A percentile compares a stretch with the other conserved stretches of the same genome.
phyloP scores from a whole-genome alignment of 1,140 invertebrate genomes.

The Caenorhabditis inopinata region DNA sequence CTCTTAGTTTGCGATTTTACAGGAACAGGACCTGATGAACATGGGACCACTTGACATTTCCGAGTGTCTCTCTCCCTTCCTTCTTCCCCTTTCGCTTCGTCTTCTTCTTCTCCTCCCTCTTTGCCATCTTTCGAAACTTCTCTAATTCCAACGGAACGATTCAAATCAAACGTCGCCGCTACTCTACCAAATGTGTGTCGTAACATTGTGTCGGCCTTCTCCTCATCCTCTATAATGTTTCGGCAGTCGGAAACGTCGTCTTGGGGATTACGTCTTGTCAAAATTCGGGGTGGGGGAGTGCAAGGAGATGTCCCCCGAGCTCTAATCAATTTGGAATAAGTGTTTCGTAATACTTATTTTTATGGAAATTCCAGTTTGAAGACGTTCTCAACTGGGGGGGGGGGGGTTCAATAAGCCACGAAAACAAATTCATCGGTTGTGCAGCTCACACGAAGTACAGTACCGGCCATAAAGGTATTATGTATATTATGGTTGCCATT shows the following conservation, averaged over 20 bases:
- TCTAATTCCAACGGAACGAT: constrained; percentile 10
- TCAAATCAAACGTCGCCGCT: constrained; percentile 17
- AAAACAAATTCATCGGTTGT: too few species aligned
- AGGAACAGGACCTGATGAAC: too few species aligned
- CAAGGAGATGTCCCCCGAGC: not conserved
- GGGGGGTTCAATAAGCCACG: not conserved
- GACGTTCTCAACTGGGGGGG: not conserved
- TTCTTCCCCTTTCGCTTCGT: not conserved
- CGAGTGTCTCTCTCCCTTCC: not conserved
- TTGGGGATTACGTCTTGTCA: constrained; percentile 2
- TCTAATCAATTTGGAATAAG: constrained; percentile 3
- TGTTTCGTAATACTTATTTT: not conserved
- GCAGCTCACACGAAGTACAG: too few species aligned
- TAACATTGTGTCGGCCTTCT: not conserved
- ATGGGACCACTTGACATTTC: constrained; percentile 17
- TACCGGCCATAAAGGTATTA: too few species aligned
- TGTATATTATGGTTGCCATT: too few species aligned
- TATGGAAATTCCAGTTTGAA: not conserved
- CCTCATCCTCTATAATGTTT: not conserved
- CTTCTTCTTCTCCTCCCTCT: not conserved
- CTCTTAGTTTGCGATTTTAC: too few species aligned
- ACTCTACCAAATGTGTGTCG: not conserved
- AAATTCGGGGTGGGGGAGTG: not conserved
- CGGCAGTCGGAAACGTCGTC: not conserved
- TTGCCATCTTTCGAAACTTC: not conserved